Conservation (phyloP, 2,113 vertebrate genomes). For the Salvelinus sp. region DNA sequence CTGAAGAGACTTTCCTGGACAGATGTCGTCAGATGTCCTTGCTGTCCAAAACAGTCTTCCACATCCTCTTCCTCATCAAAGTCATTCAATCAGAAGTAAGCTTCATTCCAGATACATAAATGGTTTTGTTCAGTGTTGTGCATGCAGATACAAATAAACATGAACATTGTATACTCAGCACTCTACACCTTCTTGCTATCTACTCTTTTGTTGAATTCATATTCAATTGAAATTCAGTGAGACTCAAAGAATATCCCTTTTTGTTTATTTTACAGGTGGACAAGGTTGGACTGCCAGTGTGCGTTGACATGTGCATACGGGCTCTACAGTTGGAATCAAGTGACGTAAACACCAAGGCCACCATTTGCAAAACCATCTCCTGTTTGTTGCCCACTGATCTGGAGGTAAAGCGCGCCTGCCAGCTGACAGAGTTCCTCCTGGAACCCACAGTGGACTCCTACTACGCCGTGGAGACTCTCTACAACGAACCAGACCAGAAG, state of each 20-base stretch:
- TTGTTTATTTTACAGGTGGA: constrained; percentile 78
- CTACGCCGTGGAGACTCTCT: constrained; percentile 94
- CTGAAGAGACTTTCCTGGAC: constrained; percentile 88
- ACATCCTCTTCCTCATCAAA: constrained; percentile 97
- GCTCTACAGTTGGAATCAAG: constrained; percentile 87
- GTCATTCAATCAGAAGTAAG: constrained; percentile 98
- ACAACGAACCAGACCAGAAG: constrained; percentile 97
- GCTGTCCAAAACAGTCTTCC: constrained; percentile 92
- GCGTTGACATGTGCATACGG: constrained; percentile 92
- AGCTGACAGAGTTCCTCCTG: constrained; percentile 94
- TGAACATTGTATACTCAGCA: neutral
- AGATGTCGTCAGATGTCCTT: constrained; percentile 91
- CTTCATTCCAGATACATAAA: constrained; percentile 83
- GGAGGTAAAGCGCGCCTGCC: constrained; percentile 96
- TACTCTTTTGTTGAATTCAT: neutral
- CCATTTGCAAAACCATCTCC: constrained; percentile 96
- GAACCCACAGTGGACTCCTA: constrained; percentile 96
- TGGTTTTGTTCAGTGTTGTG: constrained; percentile 42
- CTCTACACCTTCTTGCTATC: neutral
- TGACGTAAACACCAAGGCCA: constrained; percentile 86
- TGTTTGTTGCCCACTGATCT: constrained; percentile 92
- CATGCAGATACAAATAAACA: too few relatives aligned
- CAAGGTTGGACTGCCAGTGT: constrained; percentile 84
- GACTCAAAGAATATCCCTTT: neutral
- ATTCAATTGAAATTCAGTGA: neutral